A percentile compares a stretch with the other conserved stretches of the same genome.
These are phyloP conservation scores for Himalopsyche japonica DNA, from an alignment of 2,888 invertebrate genomes.

Conservation along the genomic window DNA sequence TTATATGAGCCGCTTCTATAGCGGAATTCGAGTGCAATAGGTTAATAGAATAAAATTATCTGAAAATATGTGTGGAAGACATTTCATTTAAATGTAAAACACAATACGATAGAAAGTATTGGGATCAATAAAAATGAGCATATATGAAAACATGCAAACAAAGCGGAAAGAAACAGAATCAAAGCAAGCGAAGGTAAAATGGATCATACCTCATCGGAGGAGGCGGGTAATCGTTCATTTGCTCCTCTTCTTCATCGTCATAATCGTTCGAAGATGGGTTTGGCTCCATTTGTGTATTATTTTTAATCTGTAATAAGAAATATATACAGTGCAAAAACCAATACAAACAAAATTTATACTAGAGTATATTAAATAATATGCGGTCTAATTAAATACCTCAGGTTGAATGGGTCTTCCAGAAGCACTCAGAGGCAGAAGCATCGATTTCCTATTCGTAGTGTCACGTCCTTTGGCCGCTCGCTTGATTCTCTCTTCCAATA, in stretches of 20 bases:
- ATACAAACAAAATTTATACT: not conserved
- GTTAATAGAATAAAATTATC: no score
- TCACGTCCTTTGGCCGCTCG: slow-evolving; percentile 73
- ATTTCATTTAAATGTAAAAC: no score
- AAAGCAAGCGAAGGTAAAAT: not conserved
- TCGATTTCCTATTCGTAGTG: slow-evolving; percentile 57
- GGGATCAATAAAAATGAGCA: not conserved
- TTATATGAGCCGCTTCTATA: no score
- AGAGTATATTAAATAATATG: no score
- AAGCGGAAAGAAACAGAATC: not conserved
- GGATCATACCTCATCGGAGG: slow-evolving; percentile 29
- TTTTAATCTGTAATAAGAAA: slow-evolving; percentile 41
- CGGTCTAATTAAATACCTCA: slow-evolving; percentile 10
- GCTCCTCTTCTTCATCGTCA: slow-evolving; percentile 49
- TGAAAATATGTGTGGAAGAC: no score
- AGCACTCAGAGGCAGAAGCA: slow-evolving; percentile 55
- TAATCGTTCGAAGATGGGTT: slow-evolving; percentile 3
- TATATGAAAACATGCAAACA: not conserved
- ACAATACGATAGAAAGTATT: no score
- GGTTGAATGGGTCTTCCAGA: slow-evolving; percentile 49
- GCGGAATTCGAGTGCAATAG: no score
- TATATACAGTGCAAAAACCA: not conserved
- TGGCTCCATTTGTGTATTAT: slow-evolving; percentile 42
- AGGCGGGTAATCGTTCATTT: slow-evolving; percentile 40
- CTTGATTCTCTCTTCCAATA: slow-evolving; percentile 95